These are phyloP conservation scores for Scaptomyza caliginosa DNA, from an alignment of 2,888 invertebrate species.

Conservation along the genomic window DNA sequence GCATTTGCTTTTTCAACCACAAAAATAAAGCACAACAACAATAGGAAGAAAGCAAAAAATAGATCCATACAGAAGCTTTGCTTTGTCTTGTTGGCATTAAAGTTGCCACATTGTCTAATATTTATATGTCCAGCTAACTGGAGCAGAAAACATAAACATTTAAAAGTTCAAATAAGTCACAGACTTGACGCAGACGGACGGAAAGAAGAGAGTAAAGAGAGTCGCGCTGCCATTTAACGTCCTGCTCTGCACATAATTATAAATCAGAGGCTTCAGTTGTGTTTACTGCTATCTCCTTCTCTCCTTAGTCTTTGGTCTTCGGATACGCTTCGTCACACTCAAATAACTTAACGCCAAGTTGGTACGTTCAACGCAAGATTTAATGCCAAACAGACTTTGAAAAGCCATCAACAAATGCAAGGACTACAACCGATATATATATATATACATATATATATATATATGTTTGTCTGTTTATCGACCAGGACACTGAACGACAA, in stretches of 20 bases:
- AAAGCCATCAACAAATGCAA: conserved; percentile 70
- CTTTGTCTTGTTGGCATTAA: conserved; percentile 38
- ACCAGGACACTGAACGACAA: conserved; percentile 64
- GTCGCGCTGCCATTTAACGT: conserved; percentile 32
- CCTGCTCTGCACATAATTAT: conserved; percentile 56
- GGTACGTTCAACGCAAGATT: conserved; percentile 58
- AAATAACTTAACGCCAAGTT: conserved; percentile 71
- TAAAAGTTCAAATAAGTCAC: conserved; percentile 41
- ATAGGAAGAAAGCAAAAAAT: conserved; percentile 21
- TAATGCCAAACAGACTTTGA: conserved; percentile 65
- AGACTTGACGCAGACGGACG: background rate
- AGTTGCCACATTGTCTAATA: conserved; percentile 45
- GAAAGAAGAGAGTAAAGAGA: background rate
- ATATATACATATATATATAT: background rate
- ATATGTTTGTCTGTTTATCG: conserved; percentile 36
- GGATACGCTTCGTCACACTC: conserved; percentile 51
- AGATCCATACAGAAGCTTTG: conserved; percentile 9
- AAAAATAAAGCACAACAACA: conserved; percentile 7
- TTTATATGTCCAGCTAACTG: conserved; percentile 54
- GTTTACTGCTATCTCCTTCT: conserved; percentile 1
- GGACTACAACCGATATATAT: conserved; percentile 22
- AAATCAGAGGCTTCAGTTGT: conserved; percentile 56
- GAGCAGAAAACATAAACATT: conserved; percentile 48
- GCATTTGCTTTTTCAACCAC: conserved; percentile 20
- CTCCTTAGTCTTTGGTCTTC: conserved; percentile 16